phyloP scores from a whole-genome alignment of 2,113 vertebrate species.

The Rhinolophus ferrumequinum region DNA sequence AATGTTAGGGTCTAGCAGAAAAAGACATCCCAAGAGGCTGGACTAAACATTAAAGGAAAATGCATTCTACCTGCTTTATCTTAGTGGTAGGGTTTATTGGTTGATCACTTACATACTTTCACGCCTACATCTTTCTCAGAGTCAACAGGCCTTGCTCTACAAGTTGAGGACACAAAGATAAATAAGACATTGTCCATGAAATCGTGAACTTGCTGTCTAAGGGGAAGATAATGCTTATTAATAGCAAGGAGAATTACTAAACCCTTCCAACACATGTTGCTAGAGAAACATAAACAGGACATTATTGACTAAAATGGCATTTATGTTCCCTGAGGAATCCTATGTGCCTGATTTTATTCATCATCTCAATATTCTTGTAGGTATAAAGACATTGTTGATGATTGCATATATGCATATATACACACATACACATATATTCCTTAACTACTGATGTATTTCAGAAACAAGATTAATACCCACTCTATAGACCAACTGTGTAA shows the following conservation, averaged over 20 bases:
- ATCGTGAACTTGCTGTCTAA: background rate
- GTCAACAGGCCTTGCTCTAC: background rate
- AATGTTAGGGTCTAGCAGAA: background rate
- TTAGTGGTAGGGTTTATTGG: background rate
- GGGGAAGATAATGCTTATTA: background rate
- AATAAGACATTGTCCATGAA: background rate
- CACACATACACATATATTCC: background rate
- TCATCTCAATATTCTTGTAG: background rate
- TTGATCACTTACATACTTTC: background rate
- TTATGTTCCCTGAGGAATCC: background rate
- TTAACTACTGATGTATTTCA: slow-evolving; percentile 8
- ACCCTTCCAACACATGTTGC: background rate
- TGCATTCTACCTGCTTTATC: background rate
- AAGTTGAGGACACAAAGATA: background rate
- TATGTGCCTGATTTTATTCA: background rate
- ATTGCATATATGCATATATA: background rate
- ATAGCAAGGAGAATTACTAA: slow-evolving; percentile 7
- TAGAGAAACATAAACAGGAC: background rate
- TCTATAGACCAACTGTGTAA: background rate
- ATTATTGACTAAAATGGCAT: background rate
- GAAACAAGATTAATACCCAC: slow-evolving; percentile 27
- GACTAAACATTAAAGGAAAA: background rate
- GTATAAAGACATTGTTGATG: background rate
- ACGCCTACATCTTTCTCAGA: background rate
- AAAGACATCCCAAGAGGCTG: slow-evolving; percentile 1